These are phyloP conservation scores for Drepana falcataria DNA, from an alignment of 2,888 invertebrate genomes.

Conservation along the genomic window DNA sequence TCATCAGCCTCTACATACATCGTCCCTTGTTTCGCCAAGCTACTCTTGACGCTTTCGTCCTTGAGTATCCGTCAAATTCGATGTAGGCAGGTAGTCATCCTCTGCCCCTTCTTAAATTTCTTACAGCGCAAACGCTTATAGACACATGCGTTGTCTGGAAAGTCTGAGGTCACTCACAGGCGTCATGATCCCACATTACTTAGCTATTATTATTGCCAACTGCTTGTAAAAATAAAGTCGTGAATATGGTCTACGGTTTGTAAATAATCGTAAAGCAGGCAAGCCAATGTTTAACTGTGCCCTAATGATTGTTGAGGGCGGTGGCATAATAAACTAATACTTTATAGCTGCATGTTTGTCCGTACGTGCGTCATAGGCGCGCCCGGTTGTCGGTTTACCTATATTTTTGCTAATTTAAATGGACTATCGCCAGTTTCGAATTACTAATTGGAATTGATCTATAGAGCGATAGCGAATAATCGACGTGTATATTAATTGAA, in stretches of 20 bases:
- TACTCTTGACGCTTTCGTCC: no score
- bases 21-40: no score
- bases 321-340: constrained; percentile 67
- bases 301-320: constrained; percentile 62
- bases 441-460: constrained; percentile 27
- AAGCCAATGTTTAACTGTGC: constrained; percentile 29
- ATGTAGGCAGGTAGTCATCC: no score
- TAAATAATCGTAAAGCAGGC: constrained; percentile 16
- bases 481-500: not conserved
- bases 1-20: no score
- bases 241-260: constrained; percentile 5
- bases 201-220: not conserved
- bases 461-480: constrained; percentile 7
- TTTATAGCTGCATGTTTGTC: constrained; percentile 65
- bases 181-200: no score
- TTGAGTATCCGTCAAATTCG: no score
- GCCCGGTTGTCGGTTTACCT: constrained; percentile 26
- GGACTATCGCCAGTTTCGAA: constrained; percentile 17
- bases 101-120: no score
- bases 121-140: no score
- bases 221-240: not conserved
- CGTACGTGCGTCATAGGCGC: constrained; percentile 67
- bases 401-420: constrained; percentile 36
- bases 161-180: no score
- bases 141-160: no score